Conservation (phyloP, 2,113 vertebrate species). For the Sinocyclocheilus grahami region DNA sequence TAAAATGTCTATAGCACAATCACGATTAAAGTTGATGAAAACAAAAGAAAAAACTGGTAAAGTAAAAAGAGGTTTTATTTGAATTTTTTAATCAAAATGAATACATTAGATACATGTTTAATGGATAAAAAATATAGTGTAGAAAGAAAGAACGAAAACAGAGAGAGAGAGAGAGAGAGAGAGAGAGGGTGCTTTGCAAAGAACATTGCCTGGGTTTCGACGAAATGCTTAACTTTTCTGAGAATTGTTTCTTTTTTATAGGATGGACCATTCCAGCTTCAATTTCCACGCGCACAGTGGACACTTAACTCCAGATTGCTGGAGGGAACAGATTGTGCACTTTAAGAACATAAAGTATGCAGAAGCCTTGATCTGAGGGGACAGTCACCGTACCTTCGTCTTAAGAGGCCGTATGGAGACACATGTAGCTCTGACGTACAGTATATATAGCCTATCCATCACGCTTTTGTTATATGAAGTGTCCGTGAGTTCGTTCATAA, state of each 20-base stretch:
- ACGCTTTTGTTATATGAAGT: not conserved
- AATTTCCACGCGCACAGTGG: conserved; percentile 8
- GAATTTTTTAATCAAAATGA: not conserved
- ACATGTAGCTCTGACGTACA: not conserved
- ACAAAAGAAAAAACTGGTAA: not conserved
- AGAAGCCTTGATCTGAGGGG: not conserved
- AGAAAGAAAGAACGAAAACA: not conserved
- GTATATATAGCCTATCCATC: conserved; percentile 3
- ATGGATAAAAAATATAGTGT: not conserved
- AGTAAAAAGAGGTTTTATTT: not conserved
- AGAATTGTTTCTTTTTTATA: conserved; percentile 36
- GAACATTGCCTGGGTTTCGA: conserved; percentile 3
- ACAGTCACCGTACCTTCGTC: not conserved
- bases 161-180: not conserved
- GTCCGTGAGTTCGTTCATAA: not conserved
- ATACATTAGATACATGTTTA: not conserved
- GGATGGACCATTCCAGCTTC: conserved; percentile 22
- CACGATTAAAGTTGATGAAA: not conserved
- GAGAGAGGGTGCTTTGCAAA: not conserved
- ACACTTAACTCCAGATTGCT: conserved; percentile 7
- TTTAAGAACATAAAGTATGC: conserved; percentile 9
- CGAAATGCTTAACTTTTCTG: conserved; percentile 9
- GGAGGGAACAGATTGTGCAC: not conserved
- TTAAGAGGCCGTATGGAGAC: not conserved
- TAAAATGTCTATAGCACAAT: not conserved